Evolutionary conservation across 2,113 vertebrate genomes (phyloP).

Genomic region (Damaliscus lunatus): DNA sequence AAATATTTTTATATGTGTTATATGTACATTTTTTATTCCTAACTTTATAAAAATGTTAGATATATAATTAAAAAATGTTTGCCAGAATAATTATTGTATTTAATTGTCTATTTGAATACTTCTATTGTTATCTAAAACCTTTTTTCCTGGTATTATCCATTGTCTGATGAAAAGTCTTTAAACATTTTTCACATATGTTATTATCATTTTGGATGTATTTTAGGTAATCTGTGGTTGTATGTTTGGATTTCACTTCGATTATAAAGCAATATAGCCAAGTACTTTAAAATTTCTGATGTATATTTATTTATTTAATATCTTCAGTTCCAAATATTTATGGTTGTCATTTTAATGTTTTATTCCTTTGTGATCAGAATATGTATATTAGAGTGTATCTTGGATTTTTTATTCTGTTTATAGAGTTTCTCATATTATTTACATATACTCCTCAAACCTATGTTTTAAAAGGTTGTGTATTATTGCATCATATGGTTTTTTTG

Average conservation of each 20-base stretch:
- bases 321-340: neutral
- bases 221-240: neutral
- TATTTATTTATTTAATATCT: neutral
- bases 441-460: neutral
- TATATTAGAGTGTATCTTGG: neutral
- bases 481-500: neutral
- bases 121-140: neutral
- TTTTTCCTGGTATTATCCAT: neutral
- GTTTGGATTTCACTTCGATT: neutral
- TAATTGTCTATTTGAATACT: neutral
- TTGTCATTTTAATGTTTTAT: neutral
- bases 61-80: neutral
- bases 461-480: neutral
- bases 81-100: neutral
- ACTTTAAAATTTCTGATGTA: neutral
- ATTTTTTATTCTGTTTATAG: neutral
- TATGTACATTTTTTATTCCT: neutral
- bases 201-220: neutral
- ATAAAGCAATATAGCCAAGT: neutral
- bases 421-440: neutral
- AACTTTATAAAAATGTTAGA: neutral
- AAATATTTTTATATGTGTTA: neutral
- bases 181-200: neutral
- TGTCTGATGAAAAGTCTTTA: neutral
- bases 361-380: neutral